Evolutionary conservation across 1,140 invertebrate species (phyloP).

Genomic region (Drosophila mayri): DNA sequence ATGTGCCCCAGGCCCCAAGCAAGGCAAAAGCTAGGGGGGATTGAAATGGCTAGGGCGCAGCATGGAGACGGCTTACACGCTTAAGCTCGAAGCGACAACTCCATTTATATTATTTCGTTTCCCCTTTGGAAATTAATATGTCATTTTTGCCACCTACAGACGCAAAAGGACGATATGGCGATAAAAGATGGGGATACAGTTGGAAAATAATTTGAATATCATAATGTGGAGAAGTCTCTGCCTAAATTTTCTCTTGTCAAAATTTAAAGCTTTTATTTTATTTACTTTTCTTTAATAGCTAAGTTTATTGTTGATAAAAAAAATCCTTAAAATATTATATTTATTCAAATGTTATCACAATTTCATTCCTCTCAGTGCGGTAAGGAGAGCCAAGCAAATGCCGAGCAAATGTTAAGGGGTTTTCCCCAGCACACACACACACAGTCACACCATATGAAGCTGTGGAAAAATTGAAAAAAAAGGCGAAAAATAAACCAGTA

Average conservation of each 20-base stretch:
- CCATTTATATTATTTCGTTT: constrained; percentile 82
- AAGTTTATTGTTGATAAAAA: background rate
- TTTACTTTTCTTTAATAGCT: background rate
- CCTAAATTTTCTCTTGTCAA: background rate
- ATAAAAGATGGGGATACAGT: constrained; percentile 26
- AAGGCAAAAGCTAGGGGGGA: background rate
- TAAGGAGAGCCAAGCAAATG: constrained; percentile 46
- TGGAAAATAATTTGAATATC: background rate
- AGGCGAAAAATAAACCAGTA: constrained; percentile 32
- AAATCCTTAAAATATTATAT: background rate
- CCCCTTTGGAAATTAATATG: constrained; percentile 83
- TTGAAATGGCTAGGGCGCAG: constrained; percentile 1
- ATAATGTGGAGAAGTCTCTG: background rate
- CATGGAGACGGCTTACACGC: constrained; percentile 49
- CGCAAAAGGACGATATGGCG: constrained; percentile 16
- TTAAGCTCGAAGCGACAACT: constrained; percentile 71
- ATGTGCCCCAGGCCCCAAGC: constrained; percentile 43
- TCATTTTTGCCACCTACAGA: constrained; percentile 73
- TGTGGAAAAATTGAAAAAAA: constrained; percentile 51
- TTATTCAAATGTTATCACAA: background rate
- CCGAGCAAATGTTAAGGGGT: constrained; percentile 58
- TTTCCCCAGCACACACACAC: constrained; percentile 30
- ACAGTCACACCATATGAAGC: constrained; percentile 42
- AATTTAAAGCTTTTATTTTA: background rate
- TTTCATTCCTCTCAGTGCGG: background rate